phyloP scores from a whole-genome alignment of 1,140 invertebrate species.

The Nixonia krombeini region DNA sequence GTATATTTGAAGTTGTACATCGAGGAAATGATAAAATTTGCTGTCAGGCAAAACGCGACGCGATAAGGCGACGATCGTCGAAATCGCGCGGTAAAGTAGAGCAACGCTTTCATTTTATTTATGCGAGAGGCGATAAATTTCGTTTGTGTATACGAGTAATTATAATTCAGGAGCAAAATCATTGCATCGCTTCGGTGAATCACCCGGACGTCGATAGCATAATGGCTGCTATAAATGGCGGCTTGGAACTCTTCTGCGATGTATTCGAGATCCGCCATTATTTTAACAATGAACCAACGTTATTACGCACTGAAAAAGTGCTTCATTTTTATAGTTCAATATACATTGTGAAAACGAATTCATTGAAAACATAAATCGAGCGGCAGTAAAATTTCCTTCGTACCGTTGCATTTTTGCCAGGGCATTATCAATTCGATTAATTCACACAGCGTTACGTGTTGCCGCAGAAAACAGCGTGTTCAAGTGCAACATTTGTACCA shows the following conservation, averaged over 20 bases:
- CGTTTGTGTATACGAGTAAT: slow-evolving; percentile 30
- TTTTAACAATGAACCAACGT: slow-evolving; percentile 2
- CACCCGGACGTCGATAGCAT: slow-evolving; percentile 2
- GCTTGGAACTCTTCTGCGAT: background rate
- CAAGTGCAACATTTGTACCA: too few species aligned
- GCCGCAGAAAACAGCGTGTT: too few species aligned
- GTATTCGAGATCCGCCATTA: background rate
- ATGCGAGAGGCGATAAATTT: slow-evolving; percentile 40
- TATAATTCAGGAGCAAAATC: slow-evolving; percentile 29
- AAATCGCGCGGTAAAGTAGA: slow-evolving; percentile 27
- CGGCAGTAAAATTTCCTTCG: too few species aligned
- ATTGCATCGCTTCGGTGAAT: slow-evolving; percentile 8
- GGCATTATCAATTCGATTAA: too few species aligned
- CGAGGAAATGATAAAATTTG: too few species aligned
- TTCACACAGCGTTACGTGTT: too few species aligned
- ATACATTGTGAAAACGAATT: slow-evolving; percentile 5
- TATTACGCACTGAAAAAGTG: background rate
- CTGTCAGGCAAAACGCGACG: too few species aligned
- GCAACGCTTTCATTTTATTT: slow-evolving; percentile 26
- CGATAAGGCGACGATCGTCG: too few species aligned
- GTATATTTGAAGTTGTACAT: too few species aligned
- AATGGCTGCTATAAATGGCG: background rate
- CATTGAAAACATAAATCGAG: slow-evolving; percentile 3
- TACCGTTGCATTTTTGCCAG: too few species aligned
- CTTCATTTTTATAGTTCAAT: background rate